Base-by-base conservation (phyloP, 2,888 invertebrate species). In the Halictus quadricinctus region DNA sequence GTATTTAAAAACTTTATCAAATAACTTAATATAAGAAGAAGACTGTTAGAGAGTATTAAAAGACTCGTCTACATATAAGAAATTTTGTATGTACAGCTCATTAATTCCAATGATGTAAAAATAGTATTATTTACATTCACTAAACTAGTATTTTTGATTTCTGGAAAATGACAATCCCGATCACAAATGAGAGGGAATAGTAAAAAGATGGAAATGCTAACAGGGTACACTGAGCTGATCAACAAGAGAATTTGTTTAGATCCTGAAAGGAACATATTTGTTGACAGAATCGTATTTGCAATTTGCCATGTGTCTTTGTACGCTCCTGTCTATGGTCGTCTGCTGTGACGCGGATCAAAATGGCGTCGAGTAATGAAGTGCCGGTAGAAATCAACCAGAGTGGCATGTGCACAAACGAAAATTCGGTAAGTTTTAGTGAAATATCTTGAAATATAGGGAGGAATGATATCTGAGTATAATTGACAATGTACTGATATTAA, bases 321-420 rank as follows among this genome's bases (percentile, higher is more conserved):
- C 88, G 87, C 54, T 76, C 88, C 88, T 88, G 87, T 43, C 54
- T 76, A 60, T 87, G 86, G 89, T 92, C 91, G 91, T 93, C 92
- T 93, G 93, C 92, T 93, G 90, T 88, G 92, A 91, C 91, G 91
- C 89, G 91, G 90, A 90, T 88, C 90, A 94, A 94, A 91, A 94
- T 94, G 94, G 94, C 94, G 93, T 88, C 92, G 81, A 92, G 89
- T 90, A 92, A 90, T 91, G 92, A 92, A 90, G 92, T 93, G 91
- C 92, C 94, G 92, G 93, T 92, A 91, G 94, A 93, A 90, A 93
- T 91, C 89, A 90, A 88, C 81, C 90, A 91, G 76, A 91, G 90
- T 88, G 88, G 90, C 87, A 88, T 91, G 87, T 88, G 91, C 87
- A 85, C 90, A 79, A 87, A 86, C 78, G 92, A 92, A 64, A 92